Base-by-base conservation (phyloP, 2,797 vertebrate genomes). In the Epinephelus awoara region DNA sequence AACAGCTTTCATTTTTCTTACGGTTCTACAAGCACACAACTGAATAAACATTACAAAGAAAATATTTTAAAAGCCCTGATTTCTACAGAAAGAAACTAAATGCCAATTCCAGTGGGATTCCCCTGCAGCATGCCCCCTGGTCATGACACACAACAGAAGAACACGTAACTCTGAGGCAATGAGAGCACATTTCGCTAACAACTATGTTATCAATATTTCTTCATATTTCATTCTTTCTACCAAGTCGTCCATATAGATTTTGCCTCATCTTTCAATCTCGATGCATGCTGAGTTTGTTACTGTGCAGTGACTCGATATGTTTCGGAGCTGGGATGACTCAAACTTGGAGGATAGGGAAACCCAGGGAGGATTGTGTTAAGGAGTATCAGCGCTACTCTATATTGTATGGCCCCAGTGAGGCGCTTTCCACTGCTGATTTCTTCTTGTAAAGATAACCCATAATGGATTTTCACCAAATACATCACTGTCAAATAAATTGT, bases 401-500 rank as follows among this genome's bases (percentile, higher is more conserved):
- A 65, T 69, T 79, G 66, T 82, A 75, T n/a, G 15, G 76, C 34
- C 73, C 72, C 79, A 68, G 38, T 79, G 83, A 85, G 82, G 66
- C 15, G 4, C 80, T 85, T 86, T 62, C 71, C 65, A 69, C 72
- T 56, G 49, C 77, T 91, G 82, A 91, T 88, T 85, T 79, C 61
- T 51, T 80, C 57, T 77, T 86, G 82, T 87, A 82, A 85, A 90
- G 88, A 90, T 89, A 89, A 89, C 76, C 81, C 52, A 68, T 86
- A 84, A 89, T 91, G 82, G 67, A 82, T 79, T 91, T 87, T 85
- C 75, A 81, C 70, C 72, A 91, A 85, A 91, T 89, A 79, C 59
- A 87, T 90, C 89, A 90, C 78, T 90, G 85, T 88, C 86, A 85
- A 91, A 91, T 88, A 88, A 88, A 88, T 47, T 84, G 85, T 75